Base-by-base conservation (phyloP, 2,888 invertebrate species). In the Drosophila stalkeri region DNA sequence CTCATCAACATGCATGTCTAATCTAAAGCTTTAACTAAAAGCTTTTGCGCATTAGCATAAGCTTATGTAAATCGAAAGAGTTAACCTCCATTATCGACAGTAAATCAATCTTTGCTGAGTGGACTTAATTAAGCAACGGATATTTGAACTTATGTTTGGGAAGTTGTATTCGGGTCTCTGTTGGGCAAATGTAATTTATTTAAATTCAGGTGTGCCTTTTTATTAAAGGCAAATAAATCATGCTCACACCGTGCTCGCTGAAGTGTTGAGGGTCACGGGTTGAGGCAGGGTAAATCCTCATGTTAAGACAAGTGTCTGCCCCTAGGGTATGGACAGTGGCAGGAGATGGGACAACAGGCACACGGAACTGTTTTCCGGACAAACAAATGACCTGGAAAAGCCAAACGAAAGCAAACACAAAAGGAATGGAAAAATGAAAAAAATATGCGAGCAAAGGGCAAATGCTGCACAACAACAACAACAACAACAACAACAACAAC, bases 301-400 rank as follows among this genome's bases (percentile, higher is more conserved):
- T 86, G 89, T 75, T 70, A 71, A 84, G 78, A 83, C 84, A 83
- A 83, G 83, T 89, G 86, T 69, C 71, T 81, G 72, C 49, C 81
- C 78, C 62, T 43, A n/a, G 67, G 86, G 75, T 84, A 62, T 70
- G 49, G 46, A 27, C 54, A 37, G 27, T 16, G 16, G 11, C n/a
- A 46, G 16, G 56, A 43, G 64, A 59, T 1, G 14, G 46, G 68
- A 41, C 63, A 61, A 60, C 66, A 65, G 62, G 64, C 61, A 54
- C 51, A 70, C 61, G 64, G 57, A 78, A 56, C 64, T 49, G 77
- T 83, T 82, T 86, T 81, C 87, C 84, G 87, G 87, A 64, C 72
- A 79, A 82, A 74, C 85, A 85, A 85, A 85, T 85, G 85, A 85
- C 85, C 85, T 90, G 85, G 90, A 85, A 85, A 85, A 90, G 90